These are phyloP conservation scores for Mormyrus lacerda DNA, from an alignment of 2,113 vertebrate genomes.

Conservation along the genomic window DNA sequence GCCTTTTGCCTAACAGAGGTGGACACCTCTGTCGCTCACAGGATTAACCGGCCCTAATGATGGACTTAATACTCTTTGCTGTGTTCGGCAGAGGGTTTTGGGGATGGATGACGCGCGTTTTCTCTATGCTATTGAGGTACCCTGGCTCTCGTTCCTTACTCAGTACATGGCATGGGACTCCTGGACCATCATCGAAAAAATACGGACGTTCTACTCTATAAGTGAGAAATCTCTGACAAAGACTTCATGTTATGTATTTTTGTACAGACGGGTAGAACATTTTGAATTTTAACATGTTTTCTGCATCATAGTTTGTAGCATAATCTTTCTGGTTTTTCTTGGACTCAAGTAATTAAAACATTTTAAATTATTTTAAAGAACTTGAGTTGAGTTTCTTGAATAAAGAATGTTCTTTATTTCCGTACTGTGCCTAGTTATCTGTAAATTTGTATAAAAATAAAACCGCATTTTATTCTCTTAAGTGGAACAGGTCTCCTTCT, in stretches of 20 bases:
- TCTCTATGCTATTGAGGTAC: neutral
- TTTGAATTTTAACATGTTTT: neutral
- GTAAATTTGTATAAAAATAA: neutral
- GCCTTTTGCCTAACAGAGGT: too few species aligned
- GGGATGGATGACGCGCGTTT: neutral
- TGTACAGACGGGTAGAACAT: neutral
- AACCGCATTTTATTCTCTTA: neutral
- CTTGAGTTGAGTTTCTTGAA: neutral
- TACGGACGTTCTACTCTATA: neutral
- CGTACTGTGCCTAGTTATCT: neutral
- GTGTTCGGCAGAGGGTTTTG: neutral
- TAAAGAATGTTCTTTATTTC: neutral
- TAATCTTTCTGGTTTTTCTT: too few species aligned
- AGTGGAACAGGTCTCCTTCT: neutral
- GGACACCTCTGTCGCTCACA: neutral
- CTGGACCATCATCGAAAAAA: neutral
- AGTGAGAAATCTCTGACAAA: neutral
- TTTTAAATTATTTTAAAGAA: neutral
- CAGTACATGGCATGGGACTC: neutral
- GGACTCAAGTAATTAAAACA: neutral
- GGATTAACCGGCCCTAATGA: neutral
- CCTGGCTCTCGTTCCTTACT: neutral
- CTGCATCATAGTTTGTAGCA: neutral
- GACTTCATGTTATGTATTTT: neutral
- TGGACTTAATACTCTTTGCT: neutral